A percentile compares a stretch with the other conserved stretches of the same genome.
Evolutionary conservation across 2,888 invertebrate species (phyloP).

Genomic region (Zhuqinia jingwanae): DNA sequence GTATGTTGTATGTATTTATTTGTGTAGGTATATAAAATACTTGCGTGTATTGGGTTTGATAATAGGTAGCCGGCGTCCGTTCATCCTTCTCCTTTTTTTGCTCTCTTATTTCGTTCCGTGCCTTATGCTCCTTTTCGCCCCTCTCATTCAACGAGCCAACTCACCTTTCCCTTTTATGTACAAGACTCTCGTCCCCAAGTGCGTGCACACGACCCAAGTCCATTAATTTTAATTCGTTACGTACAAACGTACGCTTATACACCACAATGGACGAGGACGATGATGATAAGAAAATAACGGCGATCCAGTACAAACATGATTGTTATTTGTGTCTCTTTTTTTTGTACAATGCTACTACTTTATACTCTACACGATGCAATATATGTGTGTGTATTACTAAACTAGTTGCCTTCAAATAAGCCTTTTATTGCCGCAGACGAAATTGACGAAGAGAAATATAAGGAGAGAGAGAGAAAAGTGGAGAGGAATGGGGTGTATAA

Average conservation of each 20-base stretch:
- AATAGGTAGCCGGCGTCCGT: conserved; percentile 57
- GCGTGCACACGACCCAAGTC: conserved; percentile 74
- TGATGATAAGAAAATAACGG: conserved; percentile 26
- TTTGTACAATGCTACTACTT: not conserved
- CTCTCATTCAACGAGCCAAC: conserved; percentile 53
- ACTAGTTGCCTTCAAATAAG: conserved; percentile 57
- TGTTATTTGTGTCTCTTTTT: conserved; percentile 45
- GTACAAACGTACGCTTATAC: conserved; percentile 42
- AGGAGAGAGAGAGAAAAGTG: conserved; percentile 44
- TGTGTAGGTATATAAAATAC: conserved; percentile 39
- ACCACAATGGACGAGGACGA: conserved; percentile 34
- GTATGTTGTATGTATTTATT: too few relatives aligned
- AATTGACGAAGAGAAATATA: conserved; percentile 58
- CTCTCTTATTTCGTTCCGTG: conserved; percentile 51
- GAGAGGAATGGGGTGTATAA: conserved; percentile 51
- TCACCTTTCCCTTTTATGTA: conserved; percentile 63
- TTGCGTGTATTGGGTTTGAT: conserved; percentile 44
- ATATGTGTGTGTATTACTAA: not conserved
- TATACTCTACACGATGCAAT: too few relatives aligned
- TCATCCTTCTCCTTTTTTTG: conserved; percentile 39
- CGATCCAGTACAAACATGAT: conserved; percentile 50
- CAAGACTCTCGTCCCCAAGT: conserved; percentile 67
- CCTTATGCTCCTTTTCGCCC: conserved; percentile 65
- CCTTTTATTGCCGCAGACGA: conserved; percentile 60
- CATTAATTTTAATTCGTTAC: conserved; percentile 75